Base-by-base conservation (phyloP, 2,113 vertebrate genomes). In the Ancistrus triradiatus region DNA sequence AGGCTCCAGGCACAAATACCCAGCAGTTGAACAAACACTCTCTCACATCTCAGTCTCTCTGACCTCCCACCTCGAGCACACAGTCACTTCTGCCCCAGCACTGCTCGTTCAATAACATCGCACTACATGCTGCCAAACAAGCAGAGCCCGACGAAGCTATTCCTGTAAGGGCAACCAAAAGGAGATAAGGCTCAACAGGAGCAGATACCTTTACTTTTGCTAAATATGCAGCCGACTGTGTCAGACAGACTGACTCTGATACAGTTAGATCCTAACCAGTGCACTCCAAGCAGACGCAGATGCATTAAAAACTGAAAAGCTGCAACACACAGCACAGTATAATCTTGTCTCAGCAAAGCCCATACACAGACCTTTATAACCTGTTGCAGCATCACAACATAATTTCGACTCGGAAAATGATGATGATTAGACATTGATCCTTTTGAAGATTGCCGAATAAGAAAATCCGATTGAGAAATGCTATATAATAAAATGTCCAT, bases 1-100 rank as follows among this genome's bases (percentile, higher is more conserved):
- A 58, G 55, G 60, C 27, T 35, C 56, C 46, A 55, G 48, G 58
- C 61, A 53, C 65, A 59, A 64, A 73, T 25, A 37, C 53, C 35
- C 53, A 55, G 44, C 65, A 68, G 71, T 68, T 64, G 71, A 63
- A 52, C 38, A 69, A 69, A 74, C 57, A 56, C 53, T 49, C 56
- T 55, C 55, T 69, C 51, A 64, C 35, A 22, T 47, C 60, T 63
- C 42, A 25, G 52, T 14, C 31, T 64, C 49, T 50, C 55, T 65
- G 61, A 65, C 60, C 71, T 65, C 62, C 68, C 61, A 66, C 72
- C 66, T 38, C 42, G 56, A 38, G 63, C 35, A 43, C 47, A 58
- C 62, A 56, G 43, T 59, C 46, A 2, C 43, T 50, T 56, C 33
- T 57, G 53, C 17, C 33, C 43, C 22, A 43, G 44, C 31, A 31